A percentile compares a stretch with the other conserved stretches of the same genome.
Conservation (phyloP, 2,888 invertebrate species). For the Candidula unifasciata region DNA sequence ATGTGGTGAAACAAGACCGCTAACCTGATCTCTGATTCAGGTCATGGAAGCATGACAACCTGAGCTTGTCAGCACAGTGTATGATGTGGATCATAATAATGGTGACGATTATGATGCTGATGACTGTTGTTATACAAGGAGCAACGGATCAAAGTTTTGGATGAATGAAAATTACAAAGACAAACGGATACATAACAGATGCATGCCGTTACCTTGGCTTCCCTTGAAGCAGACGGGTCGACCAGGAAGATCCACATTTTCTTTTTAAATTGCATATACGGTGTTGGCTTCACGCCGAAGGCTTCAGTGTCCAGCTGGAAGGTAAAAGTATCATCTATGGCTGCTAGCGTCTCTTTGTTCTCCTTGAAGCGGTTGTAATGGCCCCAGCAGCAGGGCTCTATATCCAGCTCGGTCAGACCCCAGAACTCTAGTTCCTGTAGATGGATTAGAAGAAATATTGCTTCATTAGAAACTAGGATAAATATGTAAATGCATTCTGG, state of each 20-base stretch:
- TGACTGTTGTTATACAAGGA: neutral
- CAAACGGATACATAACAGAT: no score
- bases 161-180: neutral
- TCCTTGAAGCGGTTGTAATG: constrained; percentile 76
- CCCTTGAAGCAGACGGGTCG: constrained; percentile 71
- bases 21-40: no score
- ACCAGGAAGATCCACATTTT: constrained; percentile 74
- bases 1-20: no score
- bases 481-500: no score
- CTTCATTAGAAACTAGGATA: no score
- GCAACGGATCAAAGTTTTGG: neutral
- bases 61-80: no score
- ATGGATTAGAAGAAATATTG: neutral
- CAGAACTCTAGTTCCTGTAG: constrained; percentile 75
- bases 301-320: constrained; percentile 63
- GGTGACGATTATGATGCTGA: no score
- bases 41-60: no score
- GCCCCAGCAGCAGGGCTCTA: constrained; percentile 77
- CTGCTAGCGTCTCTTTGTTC: constrained; percentile 74
- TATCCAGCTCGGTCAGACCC: constrained; percentile 76
- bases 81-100: no score
- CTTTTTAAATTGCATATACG: constrained; percentile 62
- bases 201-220: constrained; percentile 67
- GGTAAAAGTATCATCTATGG: constrained; percentile 75
- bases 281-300: constrained; percentile 65